These are phyloP conservation scores for Bedellia somnulentella DNA, from an alignment of 2,888 invertebrate genomes.

Conservation along the genomic window DNA sequence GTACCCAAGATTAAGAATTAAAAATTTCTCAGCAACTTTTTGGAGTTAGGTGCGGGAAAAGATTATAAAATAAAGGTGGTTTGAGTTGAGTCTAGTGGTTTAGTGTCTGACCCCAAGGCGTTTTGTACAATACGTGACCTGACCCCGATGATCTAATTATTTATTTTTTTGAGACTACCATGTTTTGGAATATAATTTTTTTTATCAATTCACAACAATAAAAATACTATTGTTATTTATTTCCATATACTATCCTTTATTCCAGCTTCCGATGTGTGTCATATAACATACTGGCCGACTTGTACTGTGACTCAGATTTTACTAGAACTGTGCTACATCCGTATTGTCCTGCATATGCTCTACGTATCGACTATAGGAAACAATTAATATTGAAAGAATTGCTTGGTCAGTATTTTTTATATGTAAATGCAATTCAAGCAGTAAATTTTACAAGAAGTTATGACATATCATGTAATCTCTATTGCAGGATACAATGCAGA, in stretches of 20 bases:
- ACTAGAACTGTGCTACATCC: slow-evolving; percentile 74
- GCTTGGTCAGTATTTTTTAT: slow-evolving; percentile 50
- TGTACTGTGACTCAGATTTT: slow-evolving; percentile 85
- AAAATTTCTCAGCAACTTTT: no score
- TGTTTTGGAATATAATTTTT: no score
- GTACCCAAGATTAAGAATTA: no score
- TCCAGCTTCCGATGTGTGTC: slow-evolving; percentile 76
- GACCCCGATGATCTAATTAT: no score
- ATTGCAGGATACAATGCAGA: slow-evolving; percentile 84
- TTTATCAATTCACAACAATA: no score
- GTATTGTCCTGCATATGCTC: slow-evolving; percentile 81
- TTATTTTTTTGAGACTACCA: no score
- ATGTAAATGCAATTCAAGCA: not conserved
- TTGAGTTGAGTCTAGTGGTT: no score
- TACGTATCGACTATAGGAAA: slow-evolving; percentile 84
- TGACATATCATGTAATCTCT: slow-evolving; percentile 7
- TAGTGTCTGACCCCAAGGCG: no score
- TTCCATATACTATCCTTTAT: slow-evolving; percentile 11
- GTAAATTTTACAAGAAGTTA: not conserved
- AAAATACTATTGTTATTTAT: no score
- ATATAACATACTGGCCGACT: slow-evolving; percentile 90
- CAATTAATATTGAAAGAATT: slow-evolving; percentile 83
- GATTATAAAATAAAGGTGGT: no score
- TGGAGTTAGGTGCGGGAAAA: no score
- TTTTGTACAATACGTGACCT: no score